A percentile compares a stretch with the other conserved stretches of the same genome.
These are phyloP conservation scores for Spea bombifrons DNA, from an alignment of 2,113 vertebrate genomes.

Conservation along the genomic window DNA sequence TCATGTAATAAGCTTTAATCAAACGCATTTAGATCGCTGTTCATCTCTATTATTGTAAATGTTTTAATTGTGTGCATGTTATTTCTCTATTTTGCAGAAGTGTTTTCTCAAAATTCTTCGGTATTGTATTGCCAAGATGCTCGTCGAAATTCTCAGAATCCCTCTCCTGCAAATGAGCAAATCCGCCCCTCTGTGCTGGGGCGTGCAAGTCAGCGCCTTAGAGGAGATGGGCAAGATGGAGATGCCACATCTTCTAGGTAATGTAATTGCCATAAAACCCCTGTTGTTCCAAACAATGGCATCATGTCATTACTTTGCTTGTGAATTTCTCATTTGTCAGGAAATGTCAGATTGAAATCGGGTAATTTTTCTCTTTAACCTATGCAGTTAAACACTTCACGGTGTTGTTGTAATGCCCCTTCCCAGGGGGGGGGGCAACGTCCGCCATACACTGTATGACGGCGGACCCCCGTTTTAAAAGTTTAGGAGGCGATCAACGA, in stretches of 20 bases:
- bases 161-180: constrained; percentile 79
- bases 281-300: too few species aligned
- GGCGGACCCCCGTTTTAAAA: too few species aligned
- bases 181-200: constrained; percentile 88
- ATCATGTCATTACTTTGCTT: too few species aligned
- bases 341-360: neutral
- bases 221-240: constrained; percentile 94
- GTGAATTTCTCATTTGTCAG: neutral
- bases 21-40: too few species aligned
- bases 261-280: constrained; percentile 1
- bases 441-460: too few species aligned
- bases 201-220: constrained; percentile 79
- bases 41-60: too few species aligned
- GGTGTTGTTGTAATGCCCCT: too few species aligned
- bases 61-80: neutral
- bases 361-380: too few species aligned
- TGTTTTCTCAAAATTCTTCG: constrained; percentile 89
- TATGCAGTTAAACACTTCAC: too few species aligned
- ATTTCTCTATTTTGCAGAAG: constrained; percentile 63
- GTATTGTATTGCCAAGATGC: constrained; percentile 78
- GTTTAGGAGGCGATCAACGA: too few species aligned
- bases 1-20: neutral
- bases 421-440: too few species aligned
- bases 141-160: constrained; percentile 70
- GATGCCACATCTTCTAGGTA: constrained; percentile 87